Conservation (phyloP, 2,888 invertebrate species). For the Apocheima hispidaria region DNA sequence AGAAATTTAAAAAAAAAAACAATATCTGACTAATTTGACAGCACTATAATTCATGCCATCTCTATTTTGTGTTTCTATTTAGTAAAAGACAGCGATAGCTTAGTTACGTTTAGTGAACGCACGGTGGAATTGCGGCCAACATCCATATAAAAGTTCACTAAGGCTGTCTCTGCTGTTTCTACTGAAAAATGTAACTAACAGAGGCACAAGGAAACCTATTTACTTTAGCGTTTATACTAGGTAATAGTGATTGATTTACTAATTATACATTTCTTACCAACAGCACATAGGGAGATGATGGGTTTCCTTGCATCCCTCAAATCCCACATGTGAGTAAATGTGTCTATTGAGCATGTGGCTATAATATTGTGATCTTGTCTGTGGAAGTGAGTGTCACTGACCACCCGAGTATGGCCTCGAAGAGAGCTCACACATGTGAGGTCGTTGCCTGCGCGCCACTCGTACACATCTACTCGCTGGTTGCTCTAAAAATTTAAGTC, state of each 20-base stretch:
- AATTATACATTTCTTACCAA: slow-evolving; percentile 86
- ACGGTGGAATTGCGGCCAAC: too few species aligned
- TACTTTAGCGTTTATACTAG: background rate
- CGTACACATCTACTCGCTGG: slow-evolving; percentile 94
- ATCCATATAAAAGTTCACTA: too few species aligned
- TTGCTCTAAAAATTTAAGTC: slow-evolving; percentile 88
- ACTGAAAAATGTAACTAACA: too few species aligned
- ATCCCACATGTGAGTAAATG: slow-evolving; percentile 98
- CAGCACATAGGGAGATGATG: slow-evolving; percentile 93
- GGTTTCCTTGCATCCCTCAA: slow-evolving; percentile 94
- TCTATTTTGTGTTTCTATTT: too few species aligned
- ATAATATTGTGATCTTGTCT: slow-evolving; percentile 82
- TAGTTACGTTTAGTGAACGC: too few species aligned
- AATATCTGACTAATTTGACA: too few species aligned
- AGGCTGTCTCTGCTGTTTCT: too few species aligned
- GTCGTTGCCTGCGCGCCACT: slow-evolving; percentile 90
- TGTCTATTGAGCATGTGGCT: slow-evolving; percentile 96
- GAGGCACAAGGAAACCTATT: too few species aligned
- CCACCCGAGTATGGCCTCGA: slow-evolving; percentile 93
- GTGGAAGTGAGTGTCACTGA: slow-evolving; percentile 97
- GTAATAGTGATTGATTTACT: background rate
- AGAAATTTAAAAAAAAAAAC: too few species aligned
- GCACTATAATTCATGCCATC: too few species aligned
- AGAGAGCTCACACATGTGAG: slow-evolving; percentile 90
- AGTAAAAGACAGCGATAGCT: too few species aligned